A percentile compares a stretch with the other conserved stretches of the same genome.
Conservation (phyloP, 2,797 vertebrate genomes). For the Phalloptychus januarius region DNA sequence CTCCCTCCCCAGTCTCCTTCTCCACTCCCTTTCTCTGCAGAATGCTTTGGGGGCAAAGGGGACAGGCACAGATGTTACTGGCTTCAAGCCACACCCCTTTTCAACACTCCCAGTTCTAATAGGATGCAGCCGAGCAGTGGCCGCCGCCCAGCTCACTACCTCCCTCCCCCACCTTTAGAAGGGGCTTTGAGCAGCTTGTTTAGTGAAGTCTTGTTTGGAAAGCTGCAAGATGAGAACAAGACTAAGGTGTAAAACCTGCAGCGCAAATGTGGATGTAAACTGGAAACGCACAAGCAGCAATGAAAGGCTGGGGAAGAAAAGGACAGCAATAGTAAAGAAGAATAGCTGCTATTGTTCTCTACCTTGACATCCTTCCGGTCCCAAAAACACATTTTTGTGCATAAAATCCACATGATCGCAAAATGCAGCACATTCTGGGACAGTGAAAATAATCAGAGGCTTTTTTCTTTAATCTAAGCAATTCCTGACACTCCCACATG, state of each 20-base stretch:
- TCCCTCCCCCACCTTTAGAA: constrained; percentile 19
- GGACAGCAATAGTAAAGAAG: constrained; percentile 1
- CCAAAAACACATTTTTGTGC: neutral
- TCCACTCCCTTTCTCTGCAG: constrained; percentile 70
- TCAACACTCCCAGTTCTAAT: constrained; percentile 78
- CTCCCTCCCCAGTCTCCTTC: constrained; percentile 58
- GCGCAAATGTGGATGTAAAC: constrained; percentile 13
- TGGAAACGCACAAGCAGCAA: neutral
- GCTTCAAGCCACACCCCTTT: constrained; percentile 78
- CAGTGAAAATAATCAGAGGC: constrained; percentile 33
- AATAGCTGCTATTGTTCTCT: neutral
- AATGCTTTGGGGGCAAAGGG: constrained; percentile 67
- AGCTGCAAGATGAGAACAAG: constrained; percentile 46
- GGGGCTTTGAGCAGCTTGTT: constrained; percentile 55
- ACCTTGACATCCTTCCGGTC: constrained; percentile 2
- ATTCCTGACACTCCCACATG: constrained; percentile 45
- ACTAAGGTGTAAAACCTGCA: constrained; percentile 46
- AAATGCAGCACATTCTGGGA: neutral
- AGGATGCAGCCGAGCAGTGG: constrained; percentile 67
- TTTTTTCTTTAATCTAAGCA: constrained; percentile 46
- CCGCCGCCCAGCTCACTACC: constrained; percentile 64
- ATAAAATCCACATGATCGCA: neutral
- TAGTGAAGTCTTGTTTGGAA: constrained; percentile 39
- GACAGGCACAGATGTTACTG: constrained; percentile 82
- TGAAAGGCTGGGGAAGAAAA: neutral